These are phyloP conservation scores for Parus major DNA, from an alignment of 2,113 vertebrate genomes.

Conservation along the genomic window DNA sequence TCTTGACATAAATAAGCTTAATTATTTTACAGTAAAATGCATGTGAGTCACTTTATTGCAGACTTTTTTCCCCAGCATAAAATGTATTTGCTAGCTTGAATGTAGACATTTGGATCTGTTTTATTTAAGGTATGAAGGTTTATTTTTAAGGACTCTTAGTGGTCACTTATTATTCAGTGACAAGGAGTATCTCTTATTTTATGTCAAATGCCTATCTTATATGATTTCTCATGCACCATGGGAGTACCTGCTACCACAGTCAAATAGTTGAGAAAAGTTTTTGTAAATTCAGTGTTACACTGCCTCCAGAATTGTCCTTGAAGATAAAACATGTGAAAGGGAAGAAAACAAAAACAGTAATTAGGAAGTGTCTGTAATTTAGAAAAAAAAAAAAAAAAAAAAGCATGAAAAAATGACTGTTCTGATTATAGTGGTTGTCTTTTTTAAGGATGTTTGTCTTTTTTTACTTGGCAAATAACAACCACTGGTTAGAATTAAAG, in stretches of 20 bases:
- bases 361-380: neutral
- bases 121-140: conserved; percentile 7
- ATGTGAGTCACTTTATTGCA: conserved; percentile 42
- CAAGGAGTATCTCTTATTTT: neutral
- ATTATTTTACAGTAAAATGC: conserved; percentile 84
- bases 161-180: neutral
- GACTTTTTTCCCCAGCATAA: conserved; percentile 53
- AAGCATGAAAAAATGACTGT: too few relatives aligned
- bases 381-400: neutral
- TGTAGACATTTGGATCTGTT: neutral
- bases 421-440: neutral
- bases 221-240: neutral
- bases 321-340: neutral
- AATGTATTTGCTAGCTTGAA: conserved; percentile 71
- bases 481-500: neutral
- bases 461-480: neutral
- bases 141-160: conserved; percentile 19
- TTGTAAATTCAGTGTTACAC: neutral
- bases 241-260: neutral
- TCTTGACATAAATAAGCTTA: conserved; percentile 90
- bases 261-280: neutral
- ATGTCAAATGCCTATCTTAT: neutral
- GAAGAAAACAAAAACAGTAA: neutral
- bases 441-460: neutral
- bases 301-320: neutral